These are phyloP conservation scores for Cephonodes hylas DNA, from an alignment of 2,888 invertebrate species.

Conservation along the genomic window DNA sequence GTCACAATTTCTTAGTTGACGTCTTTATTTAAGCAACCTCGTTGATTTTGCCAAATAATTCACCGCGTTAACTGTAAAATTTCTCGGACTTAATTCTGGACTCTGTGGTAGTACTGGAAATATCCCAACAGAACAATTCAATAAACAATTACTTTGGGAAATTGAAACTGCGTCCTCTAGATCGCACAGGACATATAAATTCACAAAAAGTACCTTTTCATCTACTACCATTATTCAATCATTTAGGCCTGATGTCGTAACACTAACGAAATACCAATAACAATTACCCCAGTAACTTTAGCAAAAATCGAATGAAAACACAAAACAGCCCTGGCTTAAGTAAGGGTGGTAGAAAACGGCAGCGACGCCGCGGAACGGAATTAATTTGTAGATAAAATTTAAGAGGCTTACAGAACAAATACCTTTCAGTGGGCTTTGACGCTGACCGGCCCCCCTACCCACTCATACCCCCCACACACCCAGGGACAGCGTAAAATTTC, in stretches of 20 bases:
- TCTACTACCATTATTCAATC: neutral
- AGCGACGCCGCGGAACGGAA: conserved; percentile 16
- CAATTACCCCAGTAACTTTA: neutral
- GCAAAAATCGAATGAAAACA: neutral
- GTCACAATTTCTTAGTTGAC: too few relatives aligned
- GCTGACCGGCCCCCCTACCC: conserved; percentile 7
- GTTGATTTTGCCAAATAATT: too few relatives aligned
- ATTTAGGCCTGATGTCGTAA: neutral
- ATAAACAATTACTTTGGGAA: too few relatives aligned
- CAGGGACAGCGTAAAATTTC: neutral
- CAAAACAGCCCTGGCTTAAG: neutral
- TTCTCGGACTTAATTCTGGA: too few relatives aligned
- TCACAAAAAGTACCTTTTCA: too few relatives aligned
- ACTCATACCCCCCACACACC: neutral
- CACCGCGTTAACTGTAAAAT: too few relatives aligned
- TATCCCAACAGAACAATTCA: too few relatives aligned
- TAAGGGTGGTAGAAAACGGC: neutral
- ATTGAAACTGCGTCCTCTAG: too few relatives aligned
- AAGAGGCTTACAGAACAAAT: conserved; percentile 33
- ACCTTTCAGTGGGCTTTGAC: conserved; percentile 31
- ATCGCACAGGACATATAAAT: too few relatives aligned
- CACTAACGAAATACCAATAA: neutral
- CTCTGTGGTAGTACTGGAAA: too few relatives aligned
- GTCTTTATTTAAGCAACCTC: too few relatives aligned
- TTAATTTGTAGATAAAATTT: conserved; percentile 33